Percentiles rank a stretch among this genome's conserved stretches.
Conservation (phyloP, 2,797 vertebrate species). For the Euthynnus affinis region DNA sequence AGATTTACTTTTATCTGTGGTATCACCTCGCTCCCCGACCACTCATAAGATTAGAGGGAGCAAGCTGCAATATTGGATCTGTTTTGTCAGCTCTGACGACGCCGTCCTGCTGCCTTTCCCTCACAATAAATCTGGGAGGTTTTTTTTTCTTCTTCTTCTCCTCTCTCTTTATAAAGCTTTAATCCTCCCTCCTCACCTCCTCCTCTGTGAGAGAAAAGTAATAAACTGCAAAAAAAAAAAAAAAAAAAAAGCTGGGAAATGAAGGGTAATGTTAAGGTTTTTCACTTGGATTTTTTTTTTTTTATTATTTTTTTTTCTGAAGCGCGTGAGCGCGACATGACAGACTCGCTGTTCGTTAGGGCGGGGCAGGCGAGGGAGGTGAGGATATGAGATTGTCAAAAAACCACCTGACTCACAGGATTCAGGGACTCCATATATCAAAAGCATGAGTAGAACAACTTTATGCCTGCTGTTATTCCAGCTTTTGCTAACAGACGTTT, state of each 20-base stretch:
- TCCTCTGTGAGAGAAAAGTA: constrained; percentile 30
- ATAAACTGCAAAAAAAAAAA: constrained; percentile 51
- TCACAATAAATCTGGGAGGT: constrained; percentile 65
- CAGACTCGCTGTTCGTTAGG: too few relatives aligned
- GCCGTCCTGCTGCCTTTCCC: constrained; percentile 60
- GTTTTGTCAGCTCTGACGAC: constrained; percentile 76
- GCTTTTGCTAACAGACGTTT: too few relatives aligned
- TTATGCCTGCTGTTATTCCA: too few relatives aligned
- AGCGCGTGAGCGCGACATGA: too few relatives aligned
- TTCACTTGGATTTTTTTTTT: constrained; percentile 2
- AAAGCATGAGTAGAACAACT: too few relatives aligned
- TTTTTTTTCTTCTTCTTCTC: constrained; percentile 11
- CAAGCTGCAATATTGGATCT: constrained; percentile 74
- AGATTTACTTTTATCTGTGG: constrained; percentile 79
- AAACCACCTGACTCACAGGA: too few relatives aligned
- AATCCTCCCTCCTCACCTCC: constrained; percentile 35
- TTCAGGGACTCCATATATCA: too few relatives aligned
- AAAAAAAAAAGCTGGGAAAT: constrained; percentile 26
- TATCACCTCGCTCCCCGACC: constrained; percentile 72
- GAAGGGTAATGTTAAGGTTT: constrained; percentile 26
- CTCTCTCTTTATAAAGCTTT: constrained; percentile 33
- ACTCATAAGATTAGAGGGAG: constrained; percentile 78
- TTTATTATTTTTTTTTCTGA: background rate
- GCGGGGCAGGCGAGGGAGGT: too few relatives aligned
- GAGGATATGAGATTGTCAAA: too few relatives aligned